Conservation (phyloP, 2,888 invertebrate species). For the Nasonia oneida region DNA sequence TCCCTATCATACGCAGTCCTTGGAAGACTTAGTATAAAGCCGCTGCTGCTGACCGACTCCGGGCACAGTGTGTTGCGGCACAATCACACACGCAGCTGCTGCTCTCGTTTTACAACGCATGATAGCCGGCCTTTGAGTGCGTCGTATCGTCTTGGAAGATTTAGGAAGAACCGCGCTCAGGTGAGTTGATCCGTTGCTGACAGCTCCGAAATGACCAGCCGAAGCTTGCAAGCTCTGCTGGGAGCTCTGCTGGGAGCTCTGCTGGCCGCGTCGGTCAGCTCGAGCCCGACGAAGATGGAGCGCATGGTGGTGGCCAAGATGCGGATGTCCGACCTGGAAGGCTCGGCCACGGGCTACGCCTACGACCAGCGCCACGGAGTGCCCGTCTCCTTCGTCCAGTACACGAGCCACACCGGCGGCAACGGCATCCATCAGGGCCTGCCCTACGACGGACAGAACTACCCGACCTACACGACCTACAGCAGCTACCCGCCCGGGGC, state of each 20-base stretch:
- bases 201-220: background rate
- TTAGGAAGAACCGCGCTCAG: background rate
- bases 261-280: background rate
- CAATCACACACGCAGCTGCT: background rate
- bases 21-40: conserved; percentile 54
- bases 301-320: conserved; percentile 81
- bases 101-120: conserved; percentile 13
- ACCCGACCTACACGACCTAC: conserved; percentile 62
- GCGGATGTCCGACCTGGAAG: conserved; percentile 82
- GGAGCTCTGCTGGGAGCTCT: background rate
- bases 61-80: conserved; percentile 26
- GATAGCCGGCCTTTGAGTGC: background rate
- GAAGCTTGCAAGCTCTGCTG: conserved; percentile 15
- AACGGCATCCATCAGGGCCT: conserved; percentile 59
- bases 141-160: background rate
- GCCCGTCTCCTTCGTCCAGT: conserved; percentile 73
- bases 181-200: background rate
- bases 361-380: conserved; percentile 71
- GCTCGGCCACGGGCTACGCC: conserved; percentile 82
- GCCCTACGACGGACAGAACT: conserved; percentile 66
- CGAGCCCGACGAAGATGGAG: conserved; percentile 61
- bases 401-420: conserved; percentile 73
- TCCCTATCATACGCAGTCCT: conserved; percentile 69
- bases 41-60: conserved; percentile 39
- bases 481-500: conserved; percentile 58